Base-by-base conservation (phyloP, 2,113 vertebrate species). In the Xiphophorus couchianus region DNA sequence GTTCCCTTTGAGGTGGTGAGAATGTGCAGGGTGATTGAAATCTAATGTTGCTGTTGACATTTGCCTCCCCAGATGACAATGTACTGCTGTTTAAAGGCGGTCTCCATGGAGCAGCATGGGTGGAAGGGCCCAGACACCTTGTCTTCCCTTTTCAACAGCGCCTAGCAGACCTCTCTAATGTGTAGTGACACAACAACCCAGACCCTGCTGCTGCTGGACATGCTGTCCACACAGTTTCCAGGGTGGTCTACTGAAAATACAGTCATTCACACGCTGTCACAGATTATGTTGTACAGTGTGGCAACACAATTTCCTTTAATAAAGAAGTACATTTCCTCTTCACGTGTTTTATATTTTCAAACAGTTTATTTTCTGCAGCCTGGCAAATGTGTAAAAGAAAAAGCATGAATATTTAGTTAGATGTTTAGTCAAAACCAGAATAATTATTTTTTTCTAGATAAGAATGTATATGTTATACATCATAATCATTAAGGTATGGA, bases 11-110 rank as follows among this genome's bases (percentile, higher is more conserved):
- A 86, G 87, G 77, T 84, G 86, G 73, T 77, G 77, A 84, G 71
- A 81, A 79, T 64, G 66, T 61, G 76, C 82, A 17, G 64, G 69
- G 77, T 81, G 84, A 92, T 82, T 90, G 90, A 90, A 91, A 89
- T 89, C 83, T 81, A 89, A 89, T 87, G 86, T 85, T 86, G 83
- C 83, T 83, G 92, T 86, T 90, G 91, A 92, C 88, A 89, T 88
- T 84, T 90, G 89, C 85, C 88, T 86, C 84, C 75, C 84, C 84
- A 89, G 90, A 86, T 91, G 88, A 90, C 88, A 80, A 64, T 77
- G 73, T 68, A 77, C 75, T 84, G 58, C 81, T 84, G 74, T 80
- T 88, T 90, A 84, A 92, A 92, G 51, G 51, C 51, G 25, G 51
- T 92, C 89, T 88, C 79, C 3, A 81, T 76, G 65, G 77, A 88